Conservation (phyloP, 92 coral and sea anemone species). For the Actinostola sp. region DNA sequence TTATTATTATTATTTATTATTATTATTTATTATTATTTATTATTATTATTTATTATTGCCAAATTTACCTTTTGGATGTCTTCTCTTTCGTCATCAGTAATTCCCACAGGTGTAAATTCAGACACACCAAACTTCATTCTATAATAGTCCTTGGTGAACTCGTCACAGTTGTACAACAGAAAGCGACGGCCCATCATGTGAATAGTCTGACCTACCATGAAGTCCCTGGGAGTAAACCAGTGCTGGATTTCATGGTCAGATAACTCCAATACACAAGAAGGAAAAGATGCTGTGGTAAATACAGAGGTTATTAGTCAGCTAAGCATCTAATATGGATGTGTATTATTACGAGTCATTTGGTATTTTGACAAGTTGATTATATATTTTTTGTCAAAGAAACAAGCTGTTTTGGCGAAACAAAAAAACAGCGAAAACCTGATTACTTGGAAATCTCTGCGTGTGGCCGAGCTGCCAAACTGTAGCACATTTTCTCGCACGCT, state of each 20-base stretch:
- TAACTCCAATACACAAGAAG: constrained; percentile 89
- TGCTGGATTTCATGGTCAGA: constrained; percentile 96
- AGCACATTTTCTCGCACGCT: too few species aligned
- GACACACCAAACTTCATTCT: constrained; percentile 73
- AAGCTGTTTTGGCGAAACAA: too few species aligned
- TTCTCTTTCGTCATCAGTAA: constrained; percentile 67
- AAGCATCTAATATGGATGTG: background rate
- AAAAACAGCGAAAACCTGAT: too few species aligned
- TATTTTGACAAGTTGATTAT: too few species aligned
- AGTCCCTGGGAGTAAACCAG: constrained; percentile 96
- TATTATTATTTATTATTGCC: too few species aligned
- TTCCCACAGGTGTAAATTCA: constrained; percentile 80
- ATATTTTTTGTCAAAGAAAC: too few species aligned
- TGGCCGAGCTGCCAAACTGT: too few species aligned
- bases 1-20: too few species aligned
- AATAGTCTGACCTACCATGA: constrained; percentile 91
- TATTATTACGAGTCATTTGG: too few species aligned
- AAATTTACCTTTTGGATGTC: constrained; percentile 63
- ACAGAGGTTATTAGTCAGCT: background rate
- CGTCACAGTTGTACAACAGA: constrained; percentile 88
- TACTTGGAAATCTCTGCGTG: too few species aligned
- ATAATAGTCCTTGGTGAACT: constrained; percentile 92
- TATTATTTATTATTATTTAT: too few species aligned
- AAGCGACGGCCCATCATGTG: constrained; percentile 91
- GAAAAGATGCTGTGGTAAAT: constrained; percentile 80